phyloP scores from a whole-genome alignment of 2,888 invertebrate genomes.

The Caenorhabditis sp. region DNA sequence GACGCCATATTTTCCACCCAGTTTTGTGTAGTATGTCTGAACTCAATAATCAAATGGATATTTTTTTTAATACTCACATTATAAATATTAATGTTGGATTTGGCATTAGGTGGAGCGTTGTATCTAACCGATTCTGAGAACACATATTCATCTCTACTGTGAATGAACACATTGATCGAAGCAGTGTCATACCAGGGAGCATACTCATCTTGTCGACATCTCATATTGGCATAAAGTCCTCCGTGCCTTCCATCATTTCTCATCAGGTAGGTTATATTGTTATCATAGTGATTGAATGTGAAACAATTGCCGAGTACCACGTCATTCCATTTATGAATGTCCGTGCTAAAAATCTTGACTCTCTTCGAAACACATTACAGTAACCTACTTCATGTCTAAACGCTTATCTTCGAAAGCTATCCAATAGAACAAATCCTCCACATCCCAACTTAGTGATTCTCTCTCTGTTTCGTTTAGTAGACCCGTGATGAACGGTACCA shows the following conservation, averaged over 20 bases:
- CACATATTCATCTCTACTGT: conserved; percentile 44
- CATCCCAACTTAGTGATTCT: conserved; percentile 47
- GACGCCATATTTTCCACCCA: conserved; percentile 51
- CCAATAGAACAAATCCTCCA: conserved; percentile 50
- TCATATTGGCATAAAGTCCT: conserved; percentile 46
- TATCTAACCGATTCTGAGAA: conserved; percentile 54
- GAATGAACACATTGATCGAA: conserved; percentile 53
- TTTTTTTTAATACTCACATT: conserved; percentile 20
- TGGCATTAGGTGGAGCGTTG: conserved; percentile 43
- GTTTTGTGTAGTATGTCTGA: conserved; percentile 44
- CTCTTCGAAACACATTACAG: no score
- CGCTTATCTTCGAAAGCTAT: conserved; percentile 53
- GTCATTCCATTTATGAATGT: conserved; percentile 49
- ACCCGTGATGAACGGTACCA: conserved; percentile 53
- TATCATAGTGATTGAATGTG: conserved; percentile 52
- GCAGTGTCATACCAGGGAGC: conserved; percentile 54
- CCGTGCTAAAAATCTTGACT: conserved; percentile 19
- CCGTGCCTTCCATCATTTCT: conserved; percentile 38
- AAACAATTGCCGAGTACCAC: conserved; percentile 57
- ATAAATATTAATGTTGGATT: conserved; percentile 32
- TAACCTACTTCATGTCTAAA: conserved; percentile 27
- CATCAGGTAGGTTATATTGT: conserved; percentile 24
- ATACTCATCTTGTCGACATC: conserved; percentile 48
- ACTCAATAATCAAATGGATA: no score
- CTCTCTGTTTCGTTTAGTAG: conserved; percentile 15